phyloP scores from a whole-genome alignment of 2,888 invertebrate genomes.

The Nomada hirtipes region DNA sequence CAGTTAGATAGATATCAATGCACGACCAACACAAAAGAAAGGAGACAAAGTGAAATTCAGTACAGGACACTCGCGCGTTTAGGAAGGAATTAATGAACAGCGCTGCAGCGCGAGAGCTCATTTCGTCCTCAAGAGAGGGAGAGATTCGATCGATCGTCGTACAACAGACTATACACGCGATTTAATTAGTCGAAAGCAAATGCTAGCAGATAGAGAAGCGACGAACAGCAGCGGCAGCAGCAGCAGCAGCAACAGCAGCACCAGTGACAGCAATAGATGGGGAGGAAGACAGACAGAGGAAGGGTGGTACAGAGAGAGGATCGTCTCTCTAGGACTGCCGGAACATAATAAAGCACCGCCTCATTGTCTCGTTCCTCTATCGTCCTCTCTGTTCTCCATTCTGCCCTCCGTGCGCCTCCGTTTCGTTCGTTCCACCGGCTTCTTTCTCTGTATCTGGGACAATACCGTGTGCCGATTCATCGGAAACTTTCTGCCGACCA shows the following conservation, averaged over 20 bases:
- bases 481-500: conserved; percentile 54
- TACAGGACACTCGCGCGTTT: conserved; percentile 38
- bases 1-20: neutral
- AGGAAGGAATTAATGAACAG: conserved; percentile 54
- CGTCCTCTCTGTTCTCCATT: conserved; percentile 27
- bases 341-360: conserved; percentile 65
- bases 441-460: conserved; percentile 54
- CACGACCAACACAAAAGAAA: neutral
- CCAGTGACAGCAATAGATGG: neutral
- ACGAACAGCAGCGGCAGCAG: neutral
- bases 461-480: conserved; percentile 64
- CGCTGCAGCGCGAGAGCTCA: conserved; percentile 49
- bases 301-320: conserved; percentile 17
- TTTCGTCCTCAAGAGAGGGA: conserved; percentile 51
- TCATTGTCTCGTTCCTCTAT: conserved; percentile 61
- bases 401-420: conserved; percentile 3
- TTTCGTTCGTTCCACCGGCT: conserved; percentile 42
- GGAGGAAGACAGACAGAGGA: neutral
- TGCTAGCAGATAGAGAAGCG: conserved; percentile 43
- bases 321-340: conserved; percentile 51
- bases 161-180: conserved; percentile 50
- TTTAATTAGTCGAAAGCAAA: conserved; percentile 64
- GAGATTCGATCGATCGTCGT: conserved; percentile 59
- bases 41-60: neutral
- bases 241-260: neutral